A percentile compares a stretch with the other conserved stretches of the same genome.
Conservation (phyloP, 2,888 invertebrate species). For the Pandemis corylana region DNA sequence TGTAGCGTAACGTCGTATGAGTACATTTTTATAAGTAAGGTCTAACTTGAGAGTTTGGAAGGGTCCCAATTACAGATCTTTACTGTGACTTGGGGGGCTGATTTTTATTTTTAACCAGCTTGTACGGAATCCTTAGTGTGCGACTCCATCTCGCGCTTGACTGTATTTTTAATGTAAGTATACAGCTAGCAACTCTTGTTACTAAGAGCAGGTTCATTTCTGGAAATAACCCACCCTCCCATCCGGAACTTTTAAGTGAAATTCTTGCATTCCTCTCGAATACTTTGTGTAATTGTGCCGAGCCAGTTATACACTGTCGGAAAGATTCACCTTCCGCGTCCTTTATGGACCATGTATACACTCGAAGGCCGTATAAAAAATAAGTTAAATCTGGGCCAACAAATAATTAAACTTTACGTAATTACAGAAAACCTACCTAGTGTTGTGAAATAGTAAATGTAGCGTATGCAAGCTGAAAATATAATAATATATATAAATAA, state of each 20-base stretch:
- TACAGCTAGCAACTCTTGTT: conserved; percentile 10
- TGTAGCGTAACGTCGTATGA: too few species aligned
- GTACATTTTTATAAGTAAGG: too few species aligned
- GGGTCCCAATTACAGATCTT: too few species aligned
- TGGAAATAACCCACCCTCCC: background rate
- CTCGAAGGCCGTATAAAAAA: background rate
- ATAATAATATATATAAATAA: too few species aligned
- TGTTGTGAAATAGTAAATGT: too few species aligned
- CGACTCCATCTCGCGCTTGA: too few species aligned
- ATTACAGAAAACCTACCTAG: background rate
- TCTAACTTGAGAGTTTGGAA: too few species aligned
- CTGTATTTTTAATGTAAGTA: background rate
- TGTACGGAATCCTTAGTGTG: too few species aligned
- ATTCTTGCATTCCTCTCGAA: conserved; percentile 20
- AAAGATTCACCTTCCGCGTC: background rate
- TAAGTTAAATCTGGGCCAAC: background rate
- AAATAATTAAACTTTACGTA: background rate
- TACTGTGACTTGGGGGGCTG: too few species aligned
- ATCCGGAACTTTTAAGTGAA: conserved; percentile 24
- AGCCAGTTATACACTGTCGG: background rate
- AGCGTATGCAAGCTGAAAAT: too few species aligned
- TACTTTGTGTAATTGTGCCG: conserved; percentile 22
- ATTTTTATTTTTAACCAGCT: too few species aligned
- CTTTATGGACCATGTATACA: background rate
- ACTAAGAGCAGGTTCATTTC: background rate